Evolutionary conservation across 2,113 vertebrate genomes (phyloP).

Genomic region (Cyprinodon tularosa): DNA sequence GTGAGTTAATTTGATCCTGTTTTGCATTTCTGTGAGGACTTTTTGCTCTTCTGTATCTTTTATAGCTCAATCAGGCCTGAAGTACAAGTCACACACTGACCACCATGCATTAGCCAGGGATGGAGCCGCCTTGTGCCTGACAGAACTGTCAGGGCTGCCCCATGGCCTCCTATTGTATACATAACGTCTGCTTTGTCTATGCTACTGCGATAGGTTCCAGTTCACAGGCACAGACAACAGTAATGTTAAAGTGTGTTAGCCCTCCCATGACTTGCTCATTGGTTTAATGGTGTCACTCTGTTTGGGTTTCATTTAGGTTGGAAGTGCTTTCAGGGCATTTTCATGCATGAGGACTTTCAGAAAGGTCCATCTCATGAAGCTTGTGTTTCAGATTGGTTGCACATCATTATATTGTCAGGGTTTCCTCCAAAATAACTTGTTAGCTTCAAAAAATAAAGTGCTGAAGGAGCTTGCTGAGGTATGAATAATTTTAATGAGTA

Average conservation of each 20-base stretch:
- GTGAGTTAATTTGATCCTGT: conserved; percentile 42
- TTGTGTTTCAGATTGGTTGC: conserved; percentile 3
- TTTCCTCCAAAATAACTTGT: neutral
- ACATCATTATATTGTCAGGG: neutral
- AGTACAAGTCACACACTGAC: conserved; percentile 57
- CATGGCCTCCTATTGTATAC: conserved; percentile 74
- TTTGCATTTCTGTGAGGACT: conserved; percentile 53
- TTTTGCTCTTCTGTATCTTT: conserved; percentile 51
- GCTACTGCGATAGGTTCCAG: conserved; percentile 74
- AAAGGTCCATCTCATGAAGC: conserved; percentile 15
- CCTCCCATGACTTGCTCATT: conserved; percentile 70
- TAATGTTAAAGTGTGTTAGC: conserved; percentile 65
- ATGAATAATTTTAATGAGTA: too few species aligned
- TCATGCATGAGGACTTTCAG: conserved; percentile 28
- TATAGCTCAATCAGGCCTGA: conserved; percentile 48
- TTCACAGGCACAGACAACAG: conserved; percentile 69
- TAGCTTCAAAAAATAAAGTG: too few species aligned
- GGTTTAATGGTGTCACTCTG: conserved; percentile 55
- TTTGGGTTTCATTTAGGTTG: conserved; percentile 56
- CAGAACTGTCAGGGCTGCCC: conserved; percentile 53
- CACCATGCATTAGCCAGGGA: conserved; percentile 48
- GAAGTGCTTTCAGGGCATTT: conserved; percentile 32
- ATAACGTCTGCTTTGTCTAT: conserved; percentile 75
- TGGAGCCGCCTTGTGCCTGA: conserved; percentile 40
- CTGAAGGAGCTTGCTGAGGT: too few species aligned